Evolutionary conservation across 2,113 vertebrate species (phyloP).

Genomic region (Herpetotheres cachinnans): DNA sequence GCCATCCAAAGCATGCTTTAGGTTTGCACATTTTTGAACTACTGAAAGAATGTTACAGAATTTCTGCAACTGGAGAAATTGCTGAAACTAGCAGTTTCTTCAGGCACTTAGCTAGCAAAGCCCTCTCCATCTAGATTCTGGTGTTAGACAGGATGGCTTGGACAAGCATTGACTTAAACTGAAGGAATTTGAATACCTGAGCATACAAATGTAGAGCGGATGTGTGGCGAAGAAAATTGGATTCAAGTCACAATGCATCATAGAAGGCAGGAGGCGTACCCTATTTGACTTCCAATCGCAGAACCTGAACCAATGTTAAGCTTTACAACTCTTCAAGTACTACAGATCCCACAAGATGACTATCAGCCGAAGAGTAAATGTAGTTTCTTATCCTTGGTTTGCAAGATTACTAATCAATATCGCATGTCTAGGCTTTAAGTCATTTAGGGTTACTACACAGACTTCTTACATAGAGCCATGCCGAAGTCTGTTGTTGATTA

Average conservation of each 20-base stretch:
- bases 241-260: background rate
- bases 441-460: background rate
- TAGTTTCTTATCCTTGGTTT: background rate
- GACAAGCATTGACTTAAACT: background rate
- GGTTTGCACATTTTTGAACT: background rate
- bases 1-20: background rate
- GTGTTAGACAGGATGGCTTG: background rate
- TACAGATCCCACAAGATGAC: background rate
- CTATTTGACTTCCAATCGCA: background rate
- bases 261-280: background rate
- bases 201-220: background rate
- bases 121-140: background rate
- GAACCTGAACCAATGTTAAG: background rate
- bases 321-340: background rate
- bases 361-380: background rate
- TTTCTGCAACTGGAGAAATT: background rate
- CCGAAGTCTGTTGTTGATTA: background rate
- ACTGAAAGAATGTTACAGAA: background rate
- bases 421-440: background rate
- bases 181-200: background rate
- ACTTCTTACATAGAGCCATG: background rate
- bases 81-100: background rate
- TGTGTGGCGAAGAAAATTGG: background rate
- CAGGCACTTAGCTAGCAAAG: background rate
- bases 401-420: background rate